phyloP scores from a whole-genome alignment of 2,113 vertebrate species.

The Pelecanus crispus region DNA sequence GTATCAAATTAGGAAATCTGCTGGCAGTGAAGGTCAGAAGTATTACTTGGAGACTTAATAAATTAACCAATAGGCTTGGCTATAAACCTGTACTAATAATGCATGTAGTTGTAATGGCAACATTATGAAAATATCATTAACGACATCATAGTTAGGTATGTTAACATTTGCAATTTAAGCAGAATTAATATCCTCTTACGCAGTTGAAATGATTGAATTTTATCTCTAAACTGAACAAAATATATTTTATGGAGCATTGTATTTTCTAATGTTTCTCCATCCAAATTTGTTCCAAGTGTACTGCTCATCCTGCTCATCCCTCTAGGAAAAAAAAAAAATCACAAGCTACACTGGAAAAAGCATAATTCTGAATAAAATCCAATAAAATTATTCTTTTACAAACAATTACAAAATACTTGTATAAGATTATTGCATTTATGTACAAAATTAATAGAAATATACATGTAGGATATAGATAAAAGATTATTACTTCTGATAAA shows the following conservation, averaged over 20 bases:
- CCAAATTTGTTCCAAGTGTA: not conserved
- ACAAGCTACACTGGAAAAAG: not conserved
- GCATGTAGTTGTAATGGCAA: not conserved
- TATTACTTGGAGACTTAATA: not conserved
- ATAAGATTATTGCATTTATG: not conserved
- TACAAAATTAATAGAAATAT: not conserved
- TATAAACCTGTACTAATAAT: not conserved
- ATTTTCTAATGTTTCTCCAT: not conserved
- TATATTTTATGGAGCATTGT: not conserved
- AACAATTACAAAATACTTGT: not conserved
- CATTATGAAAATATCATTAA: not conserved
- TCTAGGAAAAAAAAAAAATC: not conserved
- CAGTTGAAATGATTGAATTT: not conserved
- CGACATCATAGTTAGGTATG: not conserved
- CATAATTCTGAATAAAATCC: not conserved
- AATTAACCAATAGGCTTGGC: not conserved
- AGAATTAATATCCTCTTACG: not conserved
- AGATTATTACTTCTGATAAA: not conserved
- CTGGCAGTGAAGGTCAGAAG: not conserved
- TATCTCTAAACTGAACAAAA: not conserved
- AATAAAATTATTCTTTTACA: not conserved
- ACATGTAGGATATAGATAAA: not conserved
- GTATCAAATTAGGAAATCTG: not conserved
- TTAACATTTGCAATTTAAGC: not conserved
- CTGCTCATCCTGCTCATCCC: not conserved